Base-by-base conservation (phyloP, 1,140 invertebrate genomes). In the Eupristina koningsbergeri region DNA sequence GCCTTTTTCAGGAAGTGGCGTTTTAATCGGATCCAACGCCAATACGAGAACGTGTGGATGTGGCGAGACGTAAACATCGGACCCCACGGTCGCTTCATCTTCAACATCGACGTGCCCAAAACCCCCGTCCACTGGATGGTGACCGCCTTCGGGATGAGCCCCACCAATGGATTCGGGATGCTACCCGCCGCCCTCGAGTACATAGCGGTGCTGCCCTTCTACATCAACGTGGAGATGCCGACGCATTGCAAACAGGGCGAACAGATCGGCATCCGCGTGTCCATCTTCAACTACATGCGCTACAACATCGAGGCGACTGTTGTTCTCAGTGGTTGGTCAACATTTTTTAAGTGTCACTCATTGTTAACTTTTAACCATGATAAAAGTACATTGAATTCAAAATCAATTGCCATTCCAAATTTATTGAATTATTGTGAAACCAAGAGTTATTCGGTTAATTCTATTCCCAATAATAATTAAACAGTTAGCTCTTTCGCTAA, bases 41-140 rank as follows among this genome's bases (percentile, higher is more conserved):
- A 97, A 88, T 99, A 98, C 91, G 97, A 98, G 84, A 98, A 98
- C 88, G 96, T 97, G 50, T 99, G 98, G 98, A 91, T 98, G 8
- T 99, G 98, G 98, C 95, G 96, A 85, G 97, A 98, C 92, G 95
- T 98, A 26, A 98, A 98, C 91, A 98, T 98, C 84, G 98, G 98
- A 19, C 97, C 97, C 26, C 96, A 97, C 90, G 97, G 97, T 7
- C 94, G 97, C 41, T 96, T 94, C 86, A 96, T 98, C 53, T 98
- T 99, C 90, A 96, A 96, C 78, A 92, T 97, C 39, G 95, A 96
- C 50, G 97, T 98, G n/a, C 98, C 98, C 0, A 93, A 95, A 84
- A 91, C 94, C 75, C 97, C 98, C 0, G 96, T 97, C 1, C 95
- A 97, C 85, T 99, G 98, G 98, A 97, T 98, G 93, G 94, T 99